Evolutionary conservation across 2,113 vertebrate species (phyloP).

Genomic region (Pseudopodoces humilis): DNA sequence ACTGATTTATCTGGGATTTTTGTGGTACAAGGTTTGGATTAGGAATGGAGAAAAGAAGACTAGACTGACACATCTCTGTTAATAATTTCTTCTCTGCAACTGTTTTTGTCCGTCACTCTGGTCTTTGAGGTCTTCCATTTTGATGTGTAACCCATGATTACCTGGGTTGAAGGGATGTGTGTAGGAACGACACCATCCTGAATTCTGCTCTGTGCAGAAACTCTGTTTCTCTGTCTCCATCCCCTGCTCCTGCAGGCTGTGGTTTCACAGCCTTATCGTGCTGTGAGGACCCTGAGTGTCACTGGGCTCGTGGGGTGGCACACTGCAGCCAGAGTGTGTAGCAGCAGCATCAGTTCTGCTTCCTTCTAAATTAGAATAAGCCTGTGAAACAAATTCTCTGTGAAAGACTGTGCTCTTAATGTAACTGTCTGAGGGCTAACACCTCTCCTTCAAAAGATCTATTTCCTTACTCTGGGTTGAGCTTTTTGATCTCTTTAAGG

Average conservation of each 20-base stretch:
- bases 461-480: not conserved
- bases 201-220: not conserved
- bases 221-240: not conserved
- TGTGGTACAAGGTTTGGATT: not conserved
- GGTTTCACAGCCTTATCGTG: not conserved
- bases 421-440: not conserved
- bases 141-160: not conserved
- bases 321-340: not conserved
- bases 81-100: not conserved
- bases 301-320: not conserved
- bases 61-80: not conserved
- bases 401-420: not conserved
- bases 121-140: not conserved
- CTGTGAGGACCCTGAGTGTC: not conserved
- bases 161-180: accelerated
- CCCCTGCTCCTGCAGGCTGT: not conserved
- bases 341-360: not conserved
- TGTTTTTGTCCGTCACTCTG: not conserved
- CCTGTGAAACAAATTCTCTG: not conserved
- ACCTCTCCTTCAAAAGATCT: not conserved
- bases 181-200: not conserved
- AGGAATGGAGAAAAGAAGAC: not conserved
- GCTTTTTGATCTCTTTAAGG: not conserved
- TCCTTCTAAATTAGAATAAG: not conserved
- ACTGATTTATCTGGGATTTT: not conserved